Evolutionary conservation across 2,797 vertebrate species (phyloP), one percentile per base, ranked within the genome.

Genomic region (Cossypha caffra): DNA sequence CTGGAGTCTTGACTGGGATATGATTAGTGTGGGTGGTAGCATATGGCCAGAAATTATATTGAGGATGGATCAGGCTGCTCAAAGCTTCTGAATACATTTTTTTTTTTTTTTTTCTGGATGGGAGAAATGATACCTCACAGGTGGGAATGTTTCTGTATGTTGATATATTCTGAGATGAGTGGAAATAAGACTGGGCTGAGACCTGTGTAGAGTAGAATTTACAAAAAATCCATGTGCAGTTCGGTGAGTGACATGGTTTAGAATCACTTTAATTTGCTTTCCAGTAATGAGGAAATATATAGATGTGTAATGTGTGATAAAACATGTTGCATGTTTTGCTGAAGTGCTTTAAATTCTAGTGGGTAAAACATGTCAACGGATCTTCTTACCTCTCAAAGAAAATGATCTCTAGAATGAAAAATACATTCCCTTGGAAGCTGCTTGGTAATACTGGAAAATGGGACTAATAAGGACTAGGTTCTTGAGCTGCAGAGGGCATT

Each of bases 221-320:
- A 63, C 26, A 47, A 75, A 79, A 88, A 86, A 81, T 80, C 10
- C 24, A 8, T 26, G 12, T 37, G 24, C 29, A 74, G 4, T 42
- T 85, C 1, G 1, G 5, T 68, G 71, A 90, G 50, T 48, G 79
- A 61, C 6, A 9, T 85, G 48, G 28, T 68, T 86, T 86, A 82
- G 72, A 79, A 80, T 93, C 17, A 66, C 35, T 88, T 77, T 66
- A 82, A 67, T 92, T 89, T 88, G 38, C 37, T 86, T 76, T 94
- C 29, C 28, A 37, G 15, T 88, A 84, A 81, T 51, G 55, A 54
- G 54, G 40, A 84, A 71, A 58, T 86, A 37, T 0, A 12, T 3
- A 51, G 28, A 40, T 35, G 18, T 78, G 35, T 79, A 73, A 37
- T 35, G 18, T 78, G 42, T 86, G 69, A 45, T 86, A n/a, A 83